phyloP scores from a whole-genome alignment of 2,113 vertebrate genomes.

The Hemiscyllium ocellatum region DNA sequence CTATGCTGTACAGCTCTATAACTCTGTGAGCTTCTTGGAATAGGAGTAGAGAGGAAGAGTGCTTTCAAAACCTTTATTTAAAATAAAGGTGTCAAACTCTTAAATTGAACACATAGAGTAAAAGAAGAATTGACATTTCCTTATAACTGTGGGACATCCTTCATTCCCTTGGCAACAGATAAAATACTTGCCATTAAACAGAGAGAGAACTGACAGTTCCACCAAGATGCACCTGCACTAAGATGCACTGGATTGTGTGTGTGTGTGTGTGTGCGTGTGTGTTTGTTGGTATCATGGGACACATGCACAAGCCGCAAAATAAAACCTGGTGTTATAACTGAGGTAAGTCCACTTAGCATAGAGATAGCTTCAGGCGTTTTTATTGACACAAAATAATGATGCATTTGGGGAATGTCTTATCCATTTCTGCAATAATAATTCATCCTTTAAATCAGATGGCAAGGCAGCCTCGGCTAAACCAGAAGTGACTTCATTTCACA shows the following conservation, averaged over 20 bases:
- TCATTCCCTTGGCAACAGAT: neutral
- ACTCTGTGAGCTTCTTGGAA: neutral
- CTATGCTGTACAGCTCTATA: too few relatives aligned
- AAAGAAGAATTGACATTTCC: neutral
- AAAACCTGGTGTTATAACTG: constrained; percentile 11
- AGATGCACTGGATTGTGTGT: neutral
- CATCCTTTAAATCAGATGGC: neutral
- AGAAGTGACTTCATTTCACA: neutral
- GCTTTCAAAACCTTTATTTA: neutral
- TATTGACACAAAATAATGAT: constrained; percentile 34
- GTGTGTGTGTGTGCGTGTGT: neutral
- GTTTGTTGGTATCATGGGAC: neutral
- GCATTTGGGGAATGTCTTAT: constrained; percentile 28
- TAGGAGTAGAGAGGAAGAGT: too few relatives aligned
- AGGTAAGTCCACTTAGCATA: constrained; percentile 30
- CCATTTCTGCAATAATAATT: neutral
- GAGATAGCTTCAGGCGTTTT: constrained; percentile 21
- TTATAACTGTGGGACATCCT: neutral
- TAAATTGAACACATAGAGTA: neutral
- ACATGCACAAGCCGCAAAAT: neutral
- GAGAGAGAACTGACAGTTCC: neutral
- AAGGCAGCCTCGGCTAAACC: neutral
- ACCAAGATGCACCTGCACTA: neutral
- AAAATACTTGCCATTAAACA: neutral
- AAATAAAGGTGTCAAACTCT: neutral